Conservation (phyloP, 2,888 invertebrate genomes). For the Dryobota labecula region DNA sequence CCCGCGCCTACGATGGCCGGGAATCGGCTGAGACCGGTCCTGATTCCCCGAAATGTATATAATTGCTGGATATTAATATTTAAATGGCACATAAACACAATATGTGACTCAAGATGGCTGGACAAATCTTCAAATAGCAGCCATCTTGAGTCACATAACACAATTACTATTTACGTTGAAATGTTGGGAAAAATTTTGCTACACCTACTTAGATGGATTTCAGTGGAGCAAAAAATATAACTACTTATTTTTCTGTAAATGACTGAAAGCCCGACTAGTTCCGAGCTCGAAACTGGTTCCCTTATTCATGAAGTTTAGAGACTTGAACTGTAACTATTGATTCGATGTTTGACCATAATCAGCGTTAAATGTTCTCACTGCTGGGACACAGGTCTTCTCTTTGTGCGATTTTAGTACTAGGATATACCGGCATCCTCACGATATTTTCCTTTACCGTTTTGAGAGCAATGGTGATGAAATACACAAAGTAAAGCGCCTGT, state of each 20-base stretch:
- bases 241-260: neutral
- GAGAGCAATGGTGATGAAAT: too few relatives aligned
- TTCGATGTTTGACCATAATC: neutral
- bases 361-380: too few relatives aligned
- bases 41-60: slow-evolving; percentile 9
- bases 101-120: too few relatives aligned
- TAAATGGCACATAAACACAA: neutral
- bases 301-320: neutral
- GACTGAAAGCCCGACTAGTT: neutral
- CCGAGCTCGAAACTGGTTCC: neutral
- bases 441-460: too few relatives aligned
- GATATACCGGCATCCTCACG: too few relatives aligned
- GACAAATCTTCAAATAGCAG: too few relatives aligned
- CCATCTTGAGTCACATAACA: too few relatives aligned
- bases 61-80: slow-evolving; percentile 14
- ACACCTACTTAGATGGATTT: neutral
- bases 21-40: too few relatives aligned
- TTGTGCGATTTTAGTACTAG: too few relatives aligned
- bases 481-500: too few relatives aligned
- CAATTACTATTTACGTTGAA: neutral
- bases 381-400: too few relatives aligned
- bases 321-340: neutral
- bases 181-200: neutral
- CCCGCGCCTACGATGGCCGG: too few relatives aligned
- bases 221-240: neutral